Conservation (phyloP, 2,113 vertebrate genomes). For the Tamias sibiricus region DNA sequence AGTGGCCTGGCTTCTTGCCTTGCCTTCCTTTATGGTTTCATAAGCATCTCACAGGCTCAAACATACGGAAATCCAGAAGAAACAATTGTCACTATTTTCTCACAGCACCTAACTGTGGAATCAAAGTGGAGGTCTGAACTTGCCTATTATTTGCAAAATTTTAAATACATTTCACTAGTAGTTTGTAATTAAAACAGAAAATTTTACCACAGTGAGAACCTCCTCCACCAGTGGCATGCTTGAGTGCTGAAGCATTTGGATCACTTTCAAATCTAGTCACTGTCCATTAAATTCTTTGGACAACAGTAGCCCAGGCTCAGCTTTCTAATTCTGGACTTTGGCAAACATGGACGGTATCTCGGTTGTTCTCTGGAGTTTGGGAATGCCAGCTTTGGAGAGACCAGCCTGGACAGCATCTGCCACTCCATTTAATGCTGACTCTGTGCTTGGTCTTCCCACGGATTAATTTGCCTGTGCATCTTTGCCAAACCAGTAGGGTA, state of each 20-base stretch:
- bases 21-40: not conserved
- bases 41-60: not conserved
- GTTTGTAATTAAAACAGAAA: slow-evolving; percentile 63
- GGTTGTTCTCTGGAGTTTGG: not conserved
- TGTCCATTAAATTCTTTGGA: slow-evolving; percentile 53
- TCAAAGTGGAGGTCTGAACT: slow-evolving; percentile 34
- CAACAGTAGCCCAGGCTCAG: slow-evolving; percentile 4
- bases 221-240: not conserved
- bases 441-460: not conserved
- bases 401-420: slow-evolving; percentile 33
- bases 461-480: slow-evolving; percentile 17
- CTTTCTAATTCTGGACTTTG: slow-evolving; percentile 66
- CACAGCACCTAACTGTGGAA: not conserved
- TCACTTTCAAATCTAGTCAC: slow-evolving; percentile 45
- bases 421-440: slow-evolving; percentile 48
- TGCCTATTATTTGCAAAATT: slow-evolving; percentile 47
- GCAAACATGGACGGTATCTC: not conserved
- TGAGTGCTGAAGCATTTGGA: slow-evolving; percentile 16
- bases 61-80: not conserved
- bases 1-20: not conserved
- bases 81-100: not conserved
- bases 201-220: not conserved
- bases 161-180: slow-evolving; percentile 44
- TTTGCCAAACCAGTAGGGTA: slow-evolving; percentile 47
- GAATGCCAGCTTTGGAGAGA: not conserved